Conservation (phyloP, 2,797 vertebrate species). For the Bradypodion ventrale region DNA sequence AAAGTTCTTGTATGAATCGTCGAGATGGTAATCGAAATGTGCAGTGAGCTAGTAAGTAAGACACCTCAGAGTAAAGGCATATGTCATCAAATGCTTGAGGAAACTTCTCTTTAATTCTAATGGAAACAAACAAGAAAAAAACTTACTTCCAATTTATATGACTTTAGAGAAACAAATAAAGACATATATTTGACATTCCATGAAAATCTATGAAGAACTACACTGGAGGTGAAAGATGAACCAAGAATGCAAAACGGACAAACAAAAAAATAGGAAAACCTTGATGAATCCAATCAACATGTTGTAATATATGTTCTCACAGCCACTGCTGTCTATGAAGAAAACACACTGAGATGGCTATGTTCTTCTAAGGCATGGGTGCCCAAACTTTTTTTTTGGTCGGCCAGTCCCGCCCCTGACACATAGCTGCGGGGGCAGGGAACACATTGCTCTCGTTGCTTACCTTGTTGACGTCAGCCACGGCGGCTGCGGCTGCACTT, state of each 20-base stretch:
- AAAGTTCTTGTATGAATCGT: slow-evolving; percentile 97
- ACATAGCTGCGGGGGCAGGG: too few relatives aligned
- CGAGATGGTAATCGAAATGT: slow-evolving; percentile 94
- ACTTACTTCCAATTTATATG: fast-evolving
- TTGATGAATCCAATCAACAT: not conserved
- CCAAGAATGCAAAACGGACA: not conserved
- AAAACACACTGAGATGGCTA: not conserved
- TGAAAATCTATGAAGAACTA: not conserved
- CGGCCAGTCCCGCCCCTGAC: too few relatives aligned
- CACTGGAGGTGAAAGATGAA: not conserved
- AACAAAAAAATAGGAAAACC: not conserved
- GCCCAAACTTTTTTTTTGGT: too few relatives aligned
- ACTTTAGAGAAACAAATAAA: not conserved
- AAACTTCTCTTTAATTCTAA: slow-evolving; percentile 98
- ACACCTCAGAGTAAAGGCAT: slow-evolving; percentile 98
- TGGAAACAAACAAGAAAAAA: slow-evolving; percentile 28
- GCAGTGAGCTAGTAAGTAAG: slow-evolving; percentile 91
- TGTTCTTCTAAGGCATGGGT: not conserved
- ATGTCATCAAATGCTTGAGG: slow-evolving; percentile 98
- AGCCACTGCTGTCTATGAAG: not conserved
- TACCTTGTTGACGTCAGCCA: too few relatives aligned
- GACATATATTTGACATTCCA: not conserved
- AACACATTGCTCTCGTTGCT: too few relatives aligned
- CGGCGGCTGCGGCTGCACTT: too few relatives aligned
- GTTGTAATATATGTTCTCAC: not conserved